Percentiles rank a stretch among this genome's conserved stretches.
Conservation (phyloP, 2,797 vertebrate species). For the Intellagama lesueurii region DNA sequence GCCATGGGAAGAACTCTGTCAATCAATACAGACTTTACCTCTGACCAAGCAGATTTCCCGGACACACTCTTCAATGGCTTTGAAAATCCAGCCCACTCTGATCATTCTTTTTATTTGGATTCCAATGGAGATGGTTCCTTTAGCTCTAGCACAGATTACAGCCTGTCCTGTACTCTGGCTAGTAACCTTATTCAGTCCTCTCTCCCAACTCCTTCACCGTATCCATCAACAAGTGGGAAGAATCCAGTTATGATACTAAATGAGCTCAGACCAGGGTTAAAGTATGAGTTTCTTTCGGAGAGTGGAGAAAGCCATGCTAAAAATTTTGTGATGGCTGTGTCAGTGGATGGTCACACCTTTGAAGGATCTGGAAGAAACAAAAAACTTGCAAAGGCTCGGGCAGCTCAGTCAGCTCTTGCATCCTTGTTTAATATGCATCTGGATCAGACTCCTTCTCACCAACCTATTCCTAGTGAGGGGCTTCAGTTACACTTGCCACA, state of each 20-base stretch:
- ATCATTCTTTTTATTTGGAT: slow-evolving; percentile 88
- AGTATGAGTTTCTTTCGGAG: slow-evolving; percentile 97
- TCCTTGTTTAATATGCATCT: slow-evolving; percentile 96
- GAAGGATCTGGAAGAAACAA: slow-evolving; percentile 97
- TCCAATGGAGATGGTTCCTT: slow-evolving; percentile 91
- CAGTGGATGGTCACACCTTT: slow-evolving; percentile 92
- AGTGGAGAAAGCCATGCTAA: slow-evolving; percentile 98
- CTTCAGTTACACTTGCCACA: slow-evolving; percentile 95
- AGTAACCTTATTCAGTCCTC: slow-evolving; percentile 87
- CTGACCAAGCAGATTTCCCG: slow-evolving; percentile 95
- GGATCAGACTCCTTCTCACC: slow-evolving; percentile 95
- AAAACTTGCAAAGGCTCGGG: slow-evolving; percentile 96
- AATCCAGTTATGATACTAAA: slow-evolving; percentile 99
- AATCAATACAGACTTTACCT: slow-evolving; percentile 94
- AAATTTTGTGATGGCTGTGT: slow-evolving; percentile 98
- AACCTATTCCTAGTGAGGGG: slow-evolving; percentile 96
- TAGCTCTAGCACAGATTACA: slow-evolving; percentile 87
- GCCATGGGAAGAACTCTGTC: slow-evolving; percentile 96
- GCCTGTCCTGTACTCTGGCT: slow-evolving; percentile 78
- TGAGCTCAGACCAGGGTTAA: slow-evolving; percentile 94
- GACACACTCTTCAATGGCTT: slow-evolving; percentile 98
- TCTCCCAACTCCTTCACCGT: slow-evolving; percentile 83
- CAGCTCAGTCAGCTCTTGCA: slow-evolving; percentile 93
- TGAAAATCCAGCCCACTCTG: slow-evolving; percentile 86
- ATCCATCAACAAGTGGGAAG: slow-evolving; percentile 90